A percentile compares a stretch with the other conserved stretches of the same genome.
Conservation (phyloP, 2,113 vertebrate genomes). For the Mesitornis unicolor region DNA sequence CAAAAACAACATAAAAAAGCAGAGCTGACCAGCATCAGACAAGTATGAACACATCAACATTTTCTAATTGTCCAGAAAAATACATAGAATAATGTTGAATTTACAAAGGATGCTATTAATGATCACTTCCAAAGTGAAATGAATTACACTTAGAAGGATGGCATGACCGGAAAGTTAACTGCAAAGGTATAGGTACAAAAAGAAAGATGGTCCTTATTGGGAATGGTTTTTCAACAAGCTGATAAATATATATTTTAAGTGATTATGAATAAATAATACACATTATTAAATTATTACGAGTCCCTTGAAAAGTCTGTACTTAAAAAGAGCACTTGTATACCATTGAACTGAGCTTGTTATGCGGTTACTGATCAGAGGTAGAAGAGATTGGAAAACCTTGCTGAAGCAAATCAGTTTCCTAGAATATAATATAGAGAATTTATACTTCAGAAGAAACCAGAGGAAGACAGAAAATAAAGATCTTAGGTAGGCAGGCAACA, state of each 20-base stretch:
- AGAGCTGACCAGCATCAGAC: not conserved
- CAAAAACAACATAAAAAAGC: not conserved
- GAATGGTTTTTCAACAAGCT: not conserved
- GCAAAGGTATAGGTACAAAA: not conserved
- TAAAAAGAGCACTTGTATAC: not conserved
- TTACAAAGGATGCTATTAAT: not conserved
- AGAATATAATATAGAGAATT: not conserved
- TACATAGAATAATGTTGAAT: not conserved
- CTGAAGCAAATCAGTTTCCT: not conserved
- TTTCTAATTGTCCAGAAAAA: not conserved
- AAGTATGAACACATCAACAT: not conserved
- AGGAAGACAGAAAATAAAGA: not conserved
- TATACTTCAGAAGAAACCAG: not conserved
- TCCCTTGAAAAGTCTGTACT: not conserved
- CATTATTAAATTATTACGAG: not conserved
- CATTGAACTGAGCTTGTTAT: not conserved
- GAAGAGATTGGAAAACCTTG: not conserved
- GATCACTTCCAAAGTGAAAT: not conserved
- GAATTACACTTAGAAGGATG: not conserved
- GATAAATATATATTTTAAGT: not conserved
- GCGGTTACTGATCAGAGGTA: not conserved
- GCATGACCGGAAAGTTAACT: not conserved
- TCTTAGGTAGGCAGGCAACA: not conserved
- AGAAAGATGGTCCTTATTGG: not conserved
- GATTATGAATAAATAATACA: not conserved